Percentiles rank a stretch among this genome's conserved stretches.
Conservation (phyloP, 2,888 invertebrate genomes). For the Meiosimyza decipiens region DNA sequence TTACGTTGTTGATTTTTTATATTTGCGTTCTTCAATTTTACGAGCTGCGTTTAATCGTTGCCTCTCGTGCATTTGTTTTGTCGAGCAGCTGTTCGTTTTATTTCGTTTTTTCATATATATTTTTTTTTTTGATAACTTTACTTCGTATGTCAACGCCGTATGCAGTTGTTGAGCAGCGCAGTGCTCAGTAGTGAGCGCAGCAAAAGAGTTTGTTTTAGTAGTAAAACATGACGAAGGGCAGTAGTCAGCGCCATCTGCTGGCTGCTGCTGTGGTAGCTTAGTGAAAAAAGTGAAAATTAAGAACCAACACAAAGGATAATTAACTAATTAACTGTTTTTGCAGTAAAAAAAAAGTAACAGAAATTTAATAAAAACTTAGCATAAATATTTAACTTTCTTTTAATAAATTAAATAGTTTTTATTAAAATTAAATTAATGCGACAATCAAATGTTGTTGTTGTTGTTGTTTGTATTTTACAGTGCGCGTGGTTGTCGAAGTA, state of each 20-base stretch:
- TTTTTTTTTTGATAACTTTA: too few species aligned
- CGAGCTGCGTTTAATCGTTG: not conserved
- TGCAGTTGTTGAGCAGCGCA: conserved; percentile 18
- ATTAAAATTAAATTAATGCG: too few species aligned
- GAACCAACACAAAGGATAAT: not conserved
- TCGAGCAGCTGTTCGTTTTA: not conserved
- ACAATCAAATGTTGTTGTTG: too few species aligned
- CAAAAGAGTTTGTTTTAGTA: conserved; percentile 11
- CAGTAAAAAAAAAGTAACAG: not conserved
- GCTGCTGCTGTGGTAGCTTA: conserved; percentile 14
- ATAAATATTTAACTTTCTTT: too few species aligned
- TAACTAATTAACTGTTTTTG: not conserved
- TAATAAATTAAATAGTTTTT: too few species aligned
- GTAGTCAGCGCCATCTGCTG: conserved; percentile 32
- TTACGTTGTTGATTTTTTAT: too few species aligned
- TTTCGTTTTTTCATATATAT: not conserved
- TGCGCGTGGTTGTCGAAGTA: too few species aligned
- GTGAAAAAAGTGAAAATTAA: not conserved
- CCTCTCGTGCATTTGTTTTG: conserved; percentile 14
- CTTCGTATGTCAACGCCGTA: conserved; percentile 2
- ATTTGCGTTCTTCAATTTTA: not conserved
- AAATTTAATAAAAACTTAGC: not conserved
- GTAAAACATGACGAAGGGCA: conserved; percentile 18
- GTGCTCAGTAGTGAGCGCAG: conserved; percentile 12
- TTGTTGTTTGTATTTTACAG: too few species aligned